Evolutionary conservation across 2,797 vertebrate genomes (phyloP).

Genomic region (Loriculus beryllinus): DNA sequence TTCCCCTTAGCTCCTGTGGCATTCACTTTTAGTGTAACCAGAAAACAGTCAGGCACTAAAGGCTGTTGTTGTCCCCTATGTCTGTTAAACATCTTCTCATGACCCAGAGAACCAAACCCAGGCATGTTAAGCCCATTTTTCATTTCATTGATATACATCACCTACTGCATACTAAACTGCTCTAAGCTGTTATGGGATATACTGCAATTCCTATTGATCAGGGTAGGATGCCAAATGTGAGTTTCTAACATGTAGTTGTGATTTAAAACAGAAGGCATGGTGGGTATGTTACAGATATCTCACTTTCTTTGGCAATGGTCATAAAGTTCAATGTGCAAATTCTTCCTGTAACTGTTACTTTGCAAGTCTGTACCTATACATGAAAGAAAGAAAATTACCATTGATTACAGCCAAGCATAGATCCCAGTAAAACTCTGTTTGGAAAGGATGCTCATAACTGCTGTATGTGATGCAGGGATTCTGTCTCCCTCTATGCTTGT

Average conservation of each 20-base stretch:
- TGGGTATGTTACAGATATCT: not conserved
- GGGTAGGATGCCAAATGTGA: not conserved
- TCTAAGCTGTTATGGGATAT: not conserved
- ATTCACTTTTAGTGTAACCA: not conserved
- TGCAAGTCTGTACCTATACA: not conserved
- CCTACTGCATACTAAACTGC: not conserved
- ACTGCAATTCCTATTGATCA: not conserved
- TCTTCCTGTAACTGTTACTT: not conserved
- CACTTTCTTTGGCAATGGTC: not conserved
- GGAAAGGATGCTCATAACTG: not conserved
- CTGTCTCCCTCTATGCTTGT: not conserved
- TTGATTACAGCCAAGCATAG: not conserved
- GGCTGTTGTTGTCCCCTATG: not conserved
- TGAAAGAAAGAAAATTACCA: not conserved
- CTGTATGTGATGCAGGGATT: not conserved
- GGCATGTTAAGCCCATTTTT: not conserved
- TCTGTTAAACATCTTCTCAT: not conserved
- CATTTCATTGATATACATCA: not conserved
- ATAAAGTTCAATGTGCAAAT: not conserved
- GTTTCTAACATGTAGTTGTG: not conserved
- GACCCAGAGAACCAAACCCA: not conserved
- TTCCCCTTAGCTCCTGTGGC: not conserved
- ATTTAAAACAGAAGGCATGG: not conserved
- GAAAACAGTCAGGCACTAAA: not conserved
- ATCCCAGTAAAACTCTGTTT: slow-evolving; percentile 17